A percentile compares a stretch with the other conserved stretches of the same genome.
These are phyloP conservation scores for Trissolcus basalis DNA, from an alignment of 1,140 invertebrate species.

Conservation along the genomic window DNA sequence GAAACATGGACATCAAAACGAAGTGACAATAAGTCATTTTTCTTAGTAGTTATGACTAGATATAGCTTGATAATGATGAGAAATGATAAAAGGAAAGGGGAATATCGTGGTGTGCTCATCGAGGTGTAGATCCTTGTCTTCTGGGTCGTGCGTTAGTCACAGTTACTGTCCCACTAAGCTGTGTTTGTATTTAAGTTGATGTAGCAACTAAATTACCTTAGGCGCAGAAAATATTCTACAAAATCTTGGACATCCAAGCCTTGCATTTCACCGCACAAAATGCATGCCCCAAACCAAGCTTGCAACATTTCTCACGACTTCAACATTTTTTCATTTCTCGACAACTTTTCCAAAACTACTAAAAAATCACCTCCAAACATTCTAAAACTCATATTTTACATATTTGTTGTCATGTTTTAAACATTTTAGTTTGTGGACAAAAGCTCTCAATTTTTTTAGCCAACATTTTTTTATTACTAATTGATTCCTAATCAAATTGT, in stretches of 20 bases:
- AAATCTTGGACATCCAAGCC: slow-evolving; percentile 9
- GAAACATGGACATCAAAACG: too few species aligned
- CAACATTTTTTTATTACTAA: too few species aligned
- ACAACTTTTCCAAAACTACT: too few species aligned
- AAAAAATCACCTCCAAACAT: too few species aligned
- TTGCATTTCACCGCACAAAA: not conserved
- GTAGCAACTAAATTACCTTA: slow-evolving; percentile 62
- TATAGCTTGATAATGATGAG: slow-evolving; percentile 64
- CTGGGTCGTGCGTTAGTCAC: slow-evolving; percentile 72
- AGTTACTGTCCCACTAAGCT: slow-evolving; percentile 74
- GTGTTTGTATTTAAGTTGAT: slow-evolving; percentile 68
- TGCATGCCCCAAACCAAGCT: too few species aligned
- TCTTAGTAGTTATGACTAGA: slow-evolving; percentile 61
- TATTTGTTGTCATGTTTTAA: too few species aligned
- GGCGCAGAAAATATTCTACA: slow-evolving; percentile 53
- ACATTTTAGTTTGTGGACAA: too few species aligned
- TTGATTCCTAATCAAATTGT: too few species aligned
- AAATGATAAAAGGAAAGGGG: slow-evolving; percentile 67
- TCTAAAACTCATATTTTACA: too few species aligned
- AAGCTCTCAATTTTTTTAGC: too few species aligned
- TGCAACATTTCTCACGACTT: too few species aligned
- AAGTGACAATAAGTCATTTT: slow-evolving; percentile 59
- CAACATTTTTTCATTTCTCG: too few species aligned
- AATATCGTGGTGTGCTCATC: slow-evolving; percentile 75
- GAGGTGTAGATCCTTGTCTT: slow-evolving; percentile 76